These are phyloP conservation scores for Mastigias papua DNA, from an alignment of 30 jellyfish, hydroid and myxozoan species.

Conservation along the genomic window DNA sequence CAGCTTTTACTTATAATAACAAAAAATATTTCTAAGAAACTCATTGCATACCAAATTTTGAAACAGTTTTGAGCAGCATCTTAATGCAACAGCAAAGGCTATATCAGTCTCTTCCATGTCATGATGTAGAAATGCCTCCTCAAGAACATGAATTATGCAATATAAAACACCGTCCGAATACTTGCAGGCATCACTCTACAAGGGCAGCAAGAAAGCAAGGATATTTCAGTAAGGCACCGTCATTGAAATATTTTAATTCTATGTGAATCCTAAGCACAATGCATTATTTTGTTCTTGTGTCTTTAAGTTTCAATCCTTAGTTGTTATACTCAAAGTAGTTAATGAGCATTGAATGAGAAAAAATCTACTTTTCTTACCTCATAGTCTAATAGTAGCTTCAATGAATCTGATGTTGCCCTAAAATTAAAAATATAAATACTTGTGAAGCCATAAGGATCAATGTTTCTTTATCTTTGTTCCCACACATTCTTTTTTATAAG, in stretches of 20 bases:
- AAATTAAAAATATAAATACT: background rate
- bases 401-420: slow-evolving; percentile 48
- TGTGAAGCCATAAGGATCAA: no score
- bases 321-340: no score
- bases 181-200: slow-evolving; percentile 45
- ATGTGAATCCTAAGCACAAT: background rate
- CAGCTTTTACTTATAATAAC: no score
- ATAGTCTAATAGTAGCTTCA: slow-evolving; percentile 28
- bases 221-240: background rate
- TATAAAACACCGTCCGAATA: slow-evolving; percentile 53
- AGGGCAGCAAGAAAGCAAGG: background rate
- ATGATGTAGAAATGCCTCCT: slow-evolving; percentile 24
- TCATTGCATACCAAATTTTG: slow-evolving; percentile 54
- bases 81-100: slow-evolving; percentile 51
- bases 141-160: slow-evolving; percentile 48
- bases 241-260: background rate
- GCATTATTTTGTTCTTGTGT: no score
- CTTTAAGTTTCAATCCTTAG: no score
- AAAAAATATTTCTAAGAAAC: no score
- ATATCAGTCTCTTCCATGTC: background rate
- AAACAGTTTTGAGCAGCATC: slow-evolving; percentile 60
- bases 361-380: slow-evolving; percentile 13
- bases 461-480: no score
- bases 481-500: no score
- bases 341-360: no score